Conservation (phyloP, 2,888 invertebrate genomes). For the Lithophane ornitopus region DNA sequence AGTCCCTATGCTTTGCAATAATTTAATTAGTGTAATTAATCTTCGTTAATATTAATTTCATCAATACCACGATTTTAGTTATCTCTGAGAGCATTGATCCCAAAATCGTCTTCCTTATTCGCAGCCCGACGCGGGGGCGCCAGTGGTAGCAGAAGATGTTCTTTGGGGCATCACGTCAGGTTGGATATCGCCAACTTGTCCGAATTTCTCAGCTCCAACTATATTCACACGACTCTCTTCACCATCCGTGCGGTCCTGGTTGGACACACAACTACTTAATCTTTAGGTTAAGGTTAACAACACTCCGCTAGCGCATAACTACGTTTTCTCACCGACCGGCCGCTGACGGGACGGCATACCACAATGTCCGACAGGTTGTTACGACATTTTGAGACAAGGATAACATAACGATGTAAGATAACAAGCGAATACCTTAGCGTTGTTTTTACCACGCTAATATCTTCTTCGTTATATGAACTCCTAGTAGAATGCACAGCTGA, state of each 20-base stretch:
- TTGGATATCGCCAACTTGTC: slow-evolving; percentile 76
- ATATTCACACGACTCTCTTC: slow-evolving; percentile 79
- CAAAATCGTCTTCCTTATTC: slow-evolving; percentile 33
- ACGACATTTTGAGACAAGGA: slow-evolving; percentile 64
- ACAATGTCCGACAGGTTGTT: slow-evolving; percentile 38
- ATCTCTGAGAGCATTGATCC: background rate
- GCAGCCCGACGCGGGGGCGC: slow-evolving; percentile 85
- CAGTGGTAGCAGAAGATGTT: slow-evolving; percentile 80
- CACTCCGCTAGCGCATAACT: background rate
- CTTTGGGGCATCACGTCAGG: slow-evolving; percentile 87
- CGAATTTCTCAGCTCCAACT: slow-evolving; percentile 72
- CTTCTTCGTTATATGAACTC: slow-evolving; percentile 52
- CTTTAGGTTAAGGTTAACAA: slow-evolving; percentile 55
- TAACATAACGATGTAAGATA: slow-evolving; percentile 53
- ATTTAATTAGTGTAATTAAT: background rate
- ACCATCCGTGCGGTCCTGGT: slow-evolving; percentile 74
- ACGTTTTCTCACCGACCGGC: background rate
- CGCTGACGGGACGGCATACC: slow-evolving; percentile 18
- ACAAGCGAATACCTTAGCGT: slow-evolving; percentile 22
- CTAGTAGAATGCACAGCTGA: slow-evolving; percentile 65
- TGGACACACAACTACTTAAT: slow-evolving; percentile 65
- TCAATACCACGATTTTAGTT: background rate
- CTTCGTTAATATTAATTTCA: background rate
- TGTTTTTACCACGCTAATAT: slow-evolving; percentile 24
- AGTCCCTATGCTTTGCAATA: background rate